Percentiles rank a stretch among this genome's conserved stretches.
Conservation (phyloP, 2,888 invertebrate species). For the Venustoraphidia nigricollis region DNA sequence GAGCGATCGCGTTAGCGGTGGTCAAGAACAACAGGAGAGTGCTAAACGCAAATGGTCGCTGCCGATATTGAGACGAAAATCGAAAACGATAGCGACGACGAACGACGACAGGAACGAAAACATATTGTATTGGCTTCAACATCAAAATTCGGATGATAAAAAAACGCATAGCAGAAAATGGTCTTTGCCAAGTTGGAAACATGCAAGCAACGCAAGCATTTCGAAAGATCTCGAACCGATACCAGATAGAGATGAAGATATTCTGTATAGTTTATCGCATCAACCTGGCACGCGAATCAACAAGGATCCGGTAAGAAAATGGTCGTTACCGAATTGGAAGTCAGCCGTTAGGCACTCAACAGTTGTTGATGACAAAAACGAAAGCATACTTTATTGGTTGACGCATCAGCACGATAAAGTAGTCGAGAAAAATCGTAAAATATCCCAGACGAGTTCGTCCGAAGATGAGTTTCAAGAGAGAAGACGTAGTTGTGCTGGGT, state of each 20-base stretch:
- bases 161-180: conserved; percentile 14
- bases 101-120: conserved; percentile 7
- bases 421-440: too few relatives aligned
- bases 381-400: conserved; percentile 3
- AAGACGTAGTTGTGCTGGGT: neutral
- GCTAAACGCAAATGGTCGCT: conserved; percentile 24
- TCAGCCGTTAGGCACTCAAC: neutral
- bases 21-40: conserved; percentile 25
- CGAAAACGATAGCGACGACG: conserved; percentile 1
- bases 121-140: conserved; percentile 5
- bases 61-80: conserved; percentile 21
- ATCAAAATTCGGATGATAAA: neutral
- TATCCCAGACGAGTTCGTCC: neutral
- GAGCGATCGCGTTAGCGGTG: too few relatives aligned
- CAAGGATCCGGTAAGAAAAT: conserved; percentile 2
- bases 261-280: conserved; percentile 2
- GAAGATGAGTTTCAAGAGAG: conserved; percentile 2
- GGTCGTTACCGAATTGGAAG: conserved; percentile 5
- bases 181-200: conserved; percentile 13
- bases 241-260: conserved; percentile 2
- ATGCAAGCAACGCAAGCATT: conserved; percentile 3
- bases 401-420: conserved; percentile 2
- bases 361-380: neutral
- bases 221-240: conserved; percentile 6
- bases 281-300: too few relatives aligned